Evolutionary conservation across 2,797 vertebrate genomes (phyloP).

Genomic region (Psittacula derbiana): DNA sequence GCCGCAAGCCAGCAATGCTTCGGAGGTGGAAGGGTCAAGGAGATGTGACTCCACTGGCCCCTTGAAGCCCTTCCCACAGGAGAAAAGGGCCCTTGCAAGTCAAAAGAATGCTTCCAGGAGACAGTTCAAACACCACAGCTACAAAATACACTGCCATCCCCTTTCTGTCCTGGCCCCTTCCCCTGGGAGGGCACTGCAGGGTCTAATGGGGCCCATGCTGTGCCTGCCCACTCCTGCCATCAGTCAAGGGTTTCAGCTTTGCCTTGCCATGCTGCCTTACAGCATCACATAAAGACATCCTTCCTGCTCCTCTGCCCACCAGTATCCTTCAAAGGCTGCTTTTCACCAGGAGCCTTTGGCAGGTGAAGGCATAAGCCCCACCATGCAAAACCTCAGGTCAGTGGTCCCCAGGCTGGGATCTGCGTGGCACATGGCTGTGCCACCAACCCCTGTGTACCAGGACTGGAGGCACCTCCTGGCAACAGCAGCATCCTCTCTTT

Average conservation of each 20-base stretch:
- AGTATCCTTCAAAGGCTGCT: not conserved
- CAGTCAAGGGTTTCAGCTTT: not conserved
- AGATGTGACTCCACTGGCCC: not conserved
- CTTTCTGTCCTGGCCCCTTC: not conserved
- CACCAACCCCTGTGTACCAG: not conserved
- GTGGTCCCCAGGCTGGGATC: not conserved
- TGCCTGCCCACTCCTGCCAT: not conserved
- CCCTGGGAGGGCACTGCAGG: too few species aligned
- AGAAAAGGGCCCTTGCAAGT: not conserved
- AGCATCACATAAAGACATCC: accelerated
- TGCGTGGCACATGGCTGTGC: not conserved
- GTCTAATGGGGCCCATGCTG: accelerated
- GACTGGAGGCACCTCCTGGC: not conserved
- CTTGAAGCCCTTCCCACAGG: not conserved
- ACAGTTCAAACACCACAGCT: not conserved
- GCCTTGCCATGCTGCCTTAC: not conserved
- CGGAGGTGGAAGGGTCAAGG: not conserved
- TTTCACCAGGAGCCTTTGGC: not conserved
- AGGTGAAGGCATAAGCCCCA: not conserved
- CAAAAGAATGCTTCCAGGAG: not conserved
- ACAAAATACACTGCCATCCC: accelerated
- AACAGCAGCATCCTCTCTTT: not conserved
- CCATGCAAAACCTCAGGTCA: not conserved
- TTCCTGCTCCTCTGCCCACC: not conserved
- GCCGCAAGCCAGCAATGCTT: not conserved